Evolutionary conservation across 2,888 invertebrate genomes (phyloP).

Genomic region (Salticus scenicus): DNA sequence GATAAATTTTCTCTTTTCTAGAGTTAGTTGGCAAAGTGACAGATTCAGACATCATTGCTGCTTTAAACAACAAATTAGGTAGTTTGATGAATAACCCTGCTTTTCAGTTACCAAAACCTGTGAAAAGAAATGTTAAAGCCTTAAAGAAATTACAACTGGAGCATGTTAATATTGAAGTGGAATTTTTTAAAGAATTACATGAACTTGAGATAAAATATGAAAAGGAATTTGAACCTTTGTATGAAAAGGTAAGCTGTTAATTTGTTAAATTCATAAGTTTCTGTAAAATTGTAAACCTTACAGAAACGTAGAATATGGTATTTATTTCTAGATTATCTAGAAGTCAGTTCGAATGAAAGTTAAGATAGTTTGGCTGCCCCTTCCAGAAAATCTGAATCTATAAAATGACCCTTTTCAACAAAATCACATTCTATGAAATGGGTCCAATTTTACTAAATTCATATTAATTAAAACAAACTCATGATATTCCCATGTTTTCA

Average conservation of each 20-base stretch:
- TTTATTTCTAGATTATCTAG: background rate
- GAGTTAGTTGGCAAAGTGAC: background rate
- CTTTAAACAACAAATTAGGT: constrained; percentile 31
- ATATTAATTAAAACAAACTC: too few relatives aligned
- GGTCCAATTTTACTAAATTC: too few relatives aligned
- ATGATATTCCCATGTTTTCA: too few relatives aligned
- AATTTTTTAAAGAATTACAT: constrained; percentile 96
- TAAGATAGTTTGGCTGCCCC: too few relatives aligned
- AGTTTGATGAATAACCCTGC: constrained; percentile 7
- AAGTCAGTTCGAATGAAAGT: too few relatives aligned
- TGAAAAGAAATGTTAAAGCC: constrained; percentile 88
- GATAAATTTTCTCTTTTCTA: background rate
- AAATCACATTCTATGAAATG: too few relatives aligned
- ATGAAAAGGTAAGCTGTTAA: constrained; percentile 82
- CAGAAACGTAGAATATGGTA: background rate
- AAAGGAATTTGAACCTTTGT: constrained; percentile 79
- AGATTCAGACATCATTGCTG: constrained; percentile 15
- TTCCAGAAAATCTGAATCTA: too few relatives aligned
- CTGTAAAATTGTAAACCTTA: background rate
- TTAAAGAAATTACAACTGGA: constrained; percentile 90
- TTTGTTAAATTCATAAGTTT: too few relatives aligned
- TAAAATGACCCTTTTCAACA: too few relatives aligned
- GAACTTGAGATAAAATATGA: constrained; percentile 93
- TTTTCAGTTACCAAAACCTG: constrained; percentile 80
- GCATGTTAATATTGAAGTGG: constrained; percentile 89